These are phyloP conservation scores for Platysteira castanea DNA, from an alignment of 2,113 vertebrate genomes.

Conservation along the genomic window DNA sequence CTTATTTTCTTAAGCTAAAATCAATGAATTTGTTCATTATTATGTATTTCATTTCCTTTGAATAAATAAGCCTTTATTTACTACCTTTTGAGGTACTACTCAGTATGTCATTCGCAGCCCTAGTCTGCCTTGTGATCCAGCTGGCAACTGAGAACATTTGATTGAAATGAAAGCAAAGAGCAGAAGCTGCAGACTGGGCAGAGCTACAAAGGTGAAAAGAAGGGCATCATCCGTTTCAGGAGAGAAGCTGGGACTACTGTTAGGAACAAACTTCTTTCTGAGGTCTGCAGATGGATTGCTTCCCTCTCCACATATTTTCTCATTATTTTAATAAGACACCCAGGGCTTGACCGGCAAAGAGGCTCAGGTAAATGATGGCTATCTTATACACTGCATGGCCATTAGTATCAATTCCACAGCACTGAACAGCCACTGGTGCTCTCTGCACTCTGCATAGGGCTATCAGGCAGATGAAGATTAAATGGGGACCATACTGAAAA, in stretches of 20 bases:
- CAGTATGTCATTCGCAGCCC: neutral
- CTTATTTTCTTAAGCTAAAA: slow-evolving; percentile 1
- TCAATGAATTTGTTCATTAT: neutral
- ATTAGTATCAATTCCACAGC: neutral
- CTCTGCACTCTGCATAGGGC: neutral
- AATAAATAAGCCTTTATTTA: slow-evolving; percentile 23
- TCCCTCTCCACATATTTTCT: neutral
- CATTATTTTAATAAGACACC: neutral
- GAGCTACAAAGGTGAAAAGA: neutral
- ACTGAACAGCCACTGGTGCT: neutral
- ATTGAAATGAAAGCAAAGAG: neutral
- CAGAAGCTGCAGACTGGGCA: neutral
- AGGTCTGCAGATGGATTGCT: neutral
- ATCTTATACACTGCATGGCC: neutral
- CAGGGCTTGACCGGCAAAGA: neutral
- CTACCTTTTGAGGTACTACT: neutral
- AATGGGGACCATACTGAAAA: neutral
- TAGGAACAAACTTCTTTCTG: neutral
- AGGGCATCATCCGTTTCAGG: neutral
- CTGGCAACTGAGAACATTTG: neutral
- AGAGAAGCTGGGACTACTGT: neutral
- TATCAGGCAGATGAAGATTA: neutral
- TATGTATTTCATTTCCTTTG: slow-evolving; percentile 32
- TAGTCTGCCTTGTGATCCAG: neutral
- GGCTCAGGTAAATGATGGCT: neutral